Evolutionary conservation across 2,113 vertebrate genomes (phyloP), one percentile per base, ranked within the genome.

Genomic region (Gymnocephalus cernua): DNA sequence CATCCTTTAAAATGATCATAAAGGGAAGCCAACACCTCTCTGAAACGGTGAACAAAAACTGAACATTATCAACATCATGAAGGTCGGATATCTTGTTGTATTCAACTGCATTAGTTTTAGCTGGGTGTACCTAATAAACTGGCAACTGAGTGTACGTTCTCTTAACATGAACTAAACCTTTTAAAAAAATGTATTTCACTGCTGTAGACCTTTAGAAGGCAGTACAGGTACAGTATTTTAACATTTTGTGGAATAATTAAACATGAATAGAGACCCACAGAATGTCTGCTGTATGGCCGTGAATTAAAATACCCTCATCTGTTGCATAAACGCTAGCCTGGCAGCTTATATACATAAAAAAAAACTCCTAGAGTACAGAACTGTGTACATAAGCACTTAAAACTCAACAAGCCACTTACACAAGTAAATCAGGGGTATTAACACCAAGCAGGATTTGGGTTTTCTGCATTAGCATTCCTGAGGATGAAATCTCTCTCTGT

Each of bases 381-480:
- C 41, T 69, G 66, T 7, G 32, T 74, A 21, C 21, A 35, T 62
- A 66, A 63, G 45, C 69, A 29, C 74, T 51, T 54, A 12, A 75
- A 61, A 72, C 57, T 59, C 29, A 50, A 27, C 68, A 80, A 78
- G 21, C 83, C 54, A 64, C 86, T 72, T 81, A 61, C 0, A 78
- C 50, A 45, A 73, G 61, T 66, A 73, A 88, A 80, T 58, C 64
- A 64, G 64, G 15, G 68, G 59, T 19, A 73, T 38, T 85, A 85
- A 74, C 41, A 77, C 27, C 0, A 1, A 79, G 27, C 80, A 67
- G 84, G 80, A 86, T 84, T 76, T 63, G 16, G 64, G 51, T 62
- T 79, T 84, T 67, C 56, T 44, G 79, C 75, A 79, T 72, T 67
- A 77, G 59, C 85, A 89, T 90, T 88, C 82, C 74, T 83, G 59